Base-by-base conservation (phyloP, 2,113 vertebrate species). In the Salvelinus namaycush region DNA sequence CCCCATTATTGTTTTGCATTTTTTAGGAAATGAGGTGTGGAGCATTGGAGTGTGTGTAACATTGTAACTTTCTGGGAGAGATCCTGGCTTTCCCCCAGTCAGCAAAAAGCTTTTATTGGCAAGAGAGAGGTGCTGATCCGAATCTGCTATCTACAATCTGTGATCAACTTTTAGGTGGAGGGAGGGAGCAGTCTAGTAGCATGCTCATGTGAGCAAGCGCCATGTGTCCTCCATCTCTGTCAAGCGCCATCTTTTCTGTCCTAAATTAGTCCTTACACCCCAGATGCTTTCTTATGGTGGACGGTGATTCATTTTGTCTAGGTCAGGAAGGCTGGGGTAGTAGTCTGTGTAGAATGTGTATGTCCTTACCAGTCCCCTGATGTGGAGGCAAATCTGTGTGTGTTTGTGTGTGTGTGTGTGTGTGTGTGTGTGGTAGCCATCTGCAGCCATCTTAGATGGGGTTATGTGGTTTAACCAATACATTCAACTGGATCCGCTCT, bases 51-150 rank as follows among this genome's bases (percentile, higher is more conserved):
- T 80, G 90, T 91, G 88, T 91, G 88, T 90, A 88, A 92, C 89
- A 84, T 79, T 80, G 78, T 88, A 83, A 89, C 83, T 88, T 81
- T n/a, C 87, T 78, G 62, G 84, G 82, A 83, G 78, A 73, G 93
- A 91, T 89, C 91, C 93, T 96, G 95, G 95, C 95, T 91, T 86
- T 72, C 80, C 83, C 86, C 92, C 90, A 88, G 83, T 89, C 89
- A 90, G 90, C 89, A 88, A 88, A 93, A 90, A 93, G 90, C 89
- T 92, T 93, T 92, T 91, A 82, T 87, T 94, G 91, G 87, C 90
- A 91, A 81, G 81, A 87, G 86, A 89, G 80, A 89, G 75, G 81
- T 83, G 86, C 90, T 76, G 90, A 90, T 87, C 84, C 73, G 84
- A 92, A 93, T 88, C 89, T 92, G 87, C 85, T 91, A 92, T 91